Evolutionary conservation across 2,113 vertebrate species (phyloP), one percentile per base, ranked within the genome.

Genomic region (Pterocles burchelli): DNA sequence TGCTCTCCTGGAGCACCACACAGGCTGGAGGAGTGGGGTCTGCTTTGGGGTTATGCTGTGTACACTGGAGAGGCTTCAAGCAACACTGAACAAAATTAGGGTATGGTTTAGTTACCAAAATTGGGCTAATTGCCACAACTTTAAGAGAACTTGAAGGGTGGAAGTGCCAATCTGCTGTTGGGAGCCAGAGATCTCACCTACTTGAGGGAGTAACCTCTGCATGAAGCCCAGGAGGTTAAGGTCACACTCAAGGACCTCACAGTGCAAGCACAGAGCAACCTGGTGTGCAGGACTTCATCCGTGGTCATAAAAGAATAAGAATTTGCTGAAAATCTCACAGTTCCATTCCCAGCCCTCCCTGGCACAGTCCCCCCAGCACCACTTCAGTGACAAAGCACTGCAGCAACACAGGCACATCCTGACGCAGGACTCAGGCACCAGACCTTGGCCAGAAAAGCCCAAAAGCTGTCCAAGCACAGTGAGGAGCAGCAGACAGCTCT

Each of bases 41-140:
- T 22, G 34, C 3, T 31, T 1, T 2, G 9, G 34, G 20, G 6
- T 49, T 54, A 45, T 0, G 0, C 49, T 17, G 8, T 1, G 7
- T 19, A 34, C 48, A 49, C 17, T 76, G 21, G 29, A 65, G n/a
- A 43, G 33, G 31, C 17, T n/a, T 48, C 87, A 11, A 7, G 25
- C 41, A 22, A 16, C 48, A 48, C n/a, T 16, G 21, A 54, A 26
- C 9, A n/a, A 65, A 48, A 9, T 18, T 5, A 68, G 26, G 18
- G 17, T 20, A 57, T 17, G 34, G 16, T 58, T 75, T 25, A 58
- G 21, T 51, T 58, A 48, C 33, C 15, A 11, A 59, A 83, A n/a
- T 3, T 26, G 61, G 71, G 36, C 24, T 59, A 8, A 15, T 0
- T 46, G 7, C 48, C 68, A 31, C 11, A 22, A 31, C 33, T 45